Conservation (phyloP, 1,140 invertebrate species). For the Zelostemma sp. region DNA sequence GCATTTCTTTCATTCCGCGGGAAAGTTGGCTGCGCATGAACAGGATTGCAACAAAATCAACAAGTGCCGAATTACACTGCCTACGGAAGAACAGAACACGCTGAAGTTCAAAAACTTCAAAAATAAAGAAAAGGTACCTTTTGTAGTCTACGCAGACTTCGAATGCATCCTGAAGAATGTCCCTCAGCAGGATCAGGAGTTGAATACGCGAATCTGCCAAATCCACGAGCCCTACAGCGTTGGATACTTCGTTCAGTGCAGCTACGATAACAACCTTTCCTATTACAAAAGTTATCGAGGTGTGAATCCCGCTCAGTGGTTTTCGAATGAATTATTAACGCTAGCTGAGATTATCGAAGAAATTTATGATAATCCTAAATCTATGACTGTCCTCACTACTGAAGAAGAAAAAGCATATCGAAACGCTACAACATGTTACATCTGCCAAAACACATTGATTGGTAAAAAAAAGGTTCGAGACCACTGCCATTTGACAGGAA, state of each 20-base stretch:
- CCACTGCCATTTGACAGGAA: slow-evolving; percentile 31
- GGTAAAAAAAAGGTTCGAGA: slow-evolving; percentile 5
- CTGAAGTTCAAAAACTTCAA: slow-evolving; percentile 18
- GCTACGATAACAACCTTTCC: slow-evolving; percentile 19
- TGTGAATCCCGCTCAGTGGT: no score
- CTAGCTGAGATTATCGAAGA: no score
- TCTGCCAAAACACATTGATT: slow-evolving; percentile 9
- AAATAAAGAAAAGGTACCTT: slow-evolving; percentile 18
- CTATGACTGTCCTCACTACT: no score
- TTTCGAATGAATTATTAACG: no score
- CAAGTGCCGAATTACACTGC: no score
- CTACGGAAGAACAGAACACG: neutral
- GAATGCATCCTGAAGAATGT: slow-evolving; percentile 18
- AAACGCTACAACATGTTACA: neutral
- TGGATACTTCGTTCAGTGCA: slow-evolving; percentile 19
- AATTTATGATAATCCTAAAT: no score
- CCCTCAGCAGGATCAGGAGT: neutral
- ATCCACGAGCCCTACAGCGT: slow-evolving; percentile 13
- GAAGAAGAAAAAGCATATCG: no score
- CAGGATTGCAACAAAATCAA: slow-evolving; percentile 6
- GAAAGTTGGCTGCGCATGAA: slow-evolving; percentile 13
- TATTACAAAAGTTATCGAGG: no score
- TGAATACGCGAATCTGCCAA: neutral
- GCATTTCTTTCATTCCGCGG: slow-evolving; percentile 16
- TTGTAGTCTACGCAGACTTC: slow-evolving; percentile 14